Evolutionary conservation across 2,888 invertebrate genomes (phyloP).

Genomic region (Pelosia muscerda): DNA sequence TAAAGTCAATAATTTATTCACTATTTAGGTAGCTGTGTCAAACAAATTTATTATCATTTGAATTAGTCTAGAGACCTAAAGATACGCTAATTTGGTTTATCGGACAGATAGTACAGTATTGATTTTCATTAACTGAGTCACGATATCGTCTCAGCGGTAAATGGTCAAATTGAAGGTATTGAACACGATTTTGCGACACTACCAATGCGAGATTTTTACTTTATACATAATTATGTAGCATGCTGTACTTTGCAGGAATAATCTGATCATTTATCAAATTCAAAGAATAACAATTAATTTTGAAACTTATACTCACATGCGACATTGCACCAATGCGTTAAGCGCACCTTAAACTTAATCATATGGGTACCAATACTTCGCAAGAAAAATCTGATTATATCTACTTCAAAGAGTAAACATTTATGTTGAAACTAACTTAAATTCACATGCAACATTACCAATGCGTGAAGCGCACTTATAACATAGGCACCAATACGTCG

Average conservation of each 20-base stretch:
- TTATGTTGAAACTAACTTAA: too few species aligned
- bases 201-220: constrained; percentile 17
- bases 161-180: too few species aligned
- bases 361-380: too few species aligned
- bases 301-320: too few species aligned
- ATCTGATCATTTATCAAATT: too few species aligned
- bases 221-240: too few species aligned
- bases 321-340: too few species aligned
- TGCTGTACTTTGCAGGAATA: too few species aligned
- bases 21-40: constrained; percentile 31
- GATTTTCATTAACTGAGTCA: constrained; percentile 38
- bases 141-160: constrained; percentile 41
- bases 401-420: too few species aligned
- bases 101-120: constrained; percentile 41
- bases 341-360: too few species aligned
- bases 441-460: constrained; percentile 14
- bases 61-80: constrained; percentile 14
- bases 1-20: constrained; percentile 40
- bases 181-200: constrained; percentile 51
- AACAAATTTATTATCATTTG: constrained; percentile 40
- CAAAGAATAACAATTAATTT: too few species aligned
- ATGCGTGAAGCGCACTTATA: constrained; percentile 55
- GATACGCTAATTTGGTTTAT: constrained; percentile 44
- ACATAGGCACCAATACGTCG: not conserved
- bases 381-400: too few species aligned